Conservation (phyloP, 2,797 vertebrate species). For the Poecilia wingei region DNA sequence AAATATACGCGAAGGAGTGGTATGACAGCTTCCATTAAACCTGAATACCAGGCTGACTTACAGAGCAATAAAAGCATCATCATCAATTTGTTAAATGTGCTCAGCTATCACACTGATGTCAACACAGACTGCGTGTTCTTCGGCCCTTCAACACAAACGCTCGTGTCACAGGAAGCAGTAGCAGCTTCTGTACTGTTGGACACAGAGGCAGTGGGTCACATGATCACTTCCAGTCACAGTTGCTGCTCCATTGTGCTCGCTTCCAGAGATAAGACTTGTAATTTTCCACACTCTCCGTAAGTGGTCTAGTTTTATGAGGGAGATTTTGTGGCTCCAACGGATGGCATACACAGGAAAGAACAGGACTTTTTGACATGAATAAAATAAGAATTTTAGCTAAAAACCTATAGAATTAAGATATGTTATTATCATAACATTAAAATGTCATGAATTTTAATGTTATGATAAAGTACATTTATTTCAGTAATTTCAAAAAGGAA, state of each 20-base stretch:
- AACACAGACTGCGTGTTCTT: slow-evolving; percentile 25
- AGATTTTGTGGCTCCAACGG: neutral
- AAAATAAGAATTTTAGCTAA: no score
- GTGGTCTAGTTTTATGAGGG: neutral
- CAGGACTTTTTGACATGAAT: no score
- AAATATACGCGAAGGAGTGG: slow-evolving; percentile 45
- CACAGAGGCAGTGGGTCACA: slow-evolving; percentile 11
- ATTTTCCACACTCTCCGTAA: slow-evolving; percentile 40
- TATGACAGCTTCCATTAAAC: slow-evolving; percentile 48
- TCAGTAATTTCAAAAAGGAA: neutral
- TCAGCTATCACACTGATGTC: slow-evolving; percentile 50
- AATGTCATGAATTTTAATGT: neutral
- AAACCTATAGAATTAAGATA: no score
- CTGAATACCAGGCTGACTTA: slow-evolving; percentile 43
- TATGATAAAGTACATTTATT: neutral
- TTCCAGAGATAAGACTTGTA: slow-evolving; percentile 47
- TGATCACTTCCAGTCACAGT: slow-evolving; percentile 48
- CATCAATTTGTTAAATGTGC: slow-evolving; percentile 36
- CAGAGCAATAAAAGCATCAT: slow-evolving; percentile 37
- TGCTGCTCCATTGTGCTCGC: slow-evolving; percentile 22
- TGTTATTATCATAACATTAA: no score
- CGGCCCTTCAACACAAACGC: slow-evolving; percentile 3
- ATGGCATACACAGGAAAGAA: neutral
- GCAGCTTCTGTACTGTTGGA: slow-evolving; percentile 24
- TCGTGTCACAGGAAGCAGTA: slow-evolving; percentile 27